Percentiles rank a stretch among this genome's conserved stretches.
Conservation (phyloP, 2,797 vertebrate species). For the Sebastes wilsoni region DNA sequence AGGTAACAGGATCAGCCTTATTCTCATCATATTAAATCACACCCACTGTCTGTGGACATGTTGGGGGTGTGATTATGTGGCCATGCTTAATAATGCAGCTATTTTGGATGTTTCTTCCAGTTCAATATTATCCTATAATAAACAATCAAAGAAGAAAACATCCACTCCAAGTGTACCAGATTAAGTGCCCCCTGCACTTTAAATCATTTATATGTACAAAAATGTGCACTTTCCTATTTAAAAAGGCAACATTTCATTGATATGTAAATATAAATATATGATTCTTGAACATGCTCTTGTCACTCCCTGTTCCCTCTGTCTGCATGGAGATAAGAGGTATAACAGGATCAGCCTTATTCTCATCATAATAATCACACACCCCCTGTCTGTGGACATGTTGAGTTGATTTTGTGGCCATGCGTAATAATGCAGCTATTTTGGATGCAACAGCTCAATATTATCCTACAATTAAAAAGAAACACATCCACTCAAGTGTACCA, state of each 20-base stretch:
- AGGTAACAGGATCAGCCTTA: not conserved
- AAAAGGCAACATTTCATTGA: not conserved
- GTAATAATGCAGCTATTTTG: constrained; percentile 1
- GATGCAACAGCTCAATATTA: not conserved
- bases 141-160: too few relatives aligned
- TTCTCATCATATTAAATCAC: not conserved
- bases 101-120: not conserved
- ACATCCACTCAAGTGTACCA: too few relatives aligned
- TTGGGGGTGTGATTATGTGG: too few relatives aligned
- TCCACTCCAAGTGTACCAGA: too few relatives aligned
- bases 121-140: not conserved
- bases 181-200: not conserved
- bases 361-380: too few relatives aligned
- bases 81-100: not conserved
- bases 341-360: too few relatives aligned
- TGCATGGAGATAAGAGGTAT: too few relatives aligned
- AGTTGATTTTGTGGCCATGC: not conserved
- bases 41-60: not conserved
- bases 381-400: too few relatives aligned
- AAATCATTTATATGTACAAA: constrained; percentile 24
- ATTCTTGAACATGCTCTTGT: constrained; percentile 2
- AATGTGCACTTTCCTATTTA: not conserved
- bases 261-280: not conserved
- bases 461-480: not conserved
- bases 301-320: too few relatives aligned